Base-by-base conservation (phyloP, 2,888 invertebrate genomes). In the Drosophila subquinaria region DNA sequence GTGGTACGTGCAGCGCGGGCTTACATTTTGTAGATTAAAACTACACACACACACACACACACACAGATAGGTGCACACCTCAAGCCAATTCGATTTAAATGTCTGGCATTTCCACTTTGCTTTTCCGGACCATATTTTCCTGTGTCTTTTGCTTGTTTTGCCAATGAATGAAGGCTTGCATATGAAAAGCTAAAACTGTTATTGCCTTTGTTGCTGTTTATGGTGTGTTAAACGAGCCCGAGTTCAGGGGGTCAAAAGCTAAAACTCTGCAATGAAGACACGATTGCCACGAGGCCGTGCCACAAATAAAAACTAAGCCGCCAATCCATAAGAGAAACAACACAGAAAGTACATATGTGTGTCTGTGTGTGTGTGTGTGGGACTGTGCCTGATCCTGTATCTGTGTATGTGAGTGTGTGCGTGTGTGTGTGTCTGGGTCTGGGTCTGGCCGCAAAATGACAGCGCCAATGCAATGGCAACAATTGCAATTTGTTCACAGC, bases 401-500 rank as follows among this genome's bases (percentile, higher is more conserved):
- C 23, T 9, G 42, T 42, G 42, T 36, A 15, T 45, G 38, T 55
- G 27, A 57, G 36, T 57, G 36, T 45, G 15, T 61, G 66, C 15
- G 40, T 3, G 36, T 57, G 36, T 45, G 15, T 61, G 66, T 20
- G 40, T 3, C 9, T 55, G 23, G 20, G 42, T 51, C 51, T 57
- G 68, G 27, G 59, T 57, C 59, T 71, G 50, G 80, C 86, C 81
- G 82, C 89, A 90, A 92, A 80, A 92, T 92, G 91, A 89, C 91
- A 90, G 85, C 88, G 68, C 83, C 69, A 84, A 85, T 84, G 90
- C 90, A 84, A 89, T 88, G 84, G 90, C 90, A 92, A 92, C 92
- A 93, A 92, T 92, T 92, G 92, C 92, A 92, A 92, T 92, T 93
- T 92, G 93, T 92, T 93, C 91, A 87, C 93, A 90, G 88, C 82